Percentiles rank a stretch among this genome's conserved stretches.
phyloP scores from a whole-genome alignment of 2,888 invertebrate genomes.

The Platerodrilus igneus region DNA sequence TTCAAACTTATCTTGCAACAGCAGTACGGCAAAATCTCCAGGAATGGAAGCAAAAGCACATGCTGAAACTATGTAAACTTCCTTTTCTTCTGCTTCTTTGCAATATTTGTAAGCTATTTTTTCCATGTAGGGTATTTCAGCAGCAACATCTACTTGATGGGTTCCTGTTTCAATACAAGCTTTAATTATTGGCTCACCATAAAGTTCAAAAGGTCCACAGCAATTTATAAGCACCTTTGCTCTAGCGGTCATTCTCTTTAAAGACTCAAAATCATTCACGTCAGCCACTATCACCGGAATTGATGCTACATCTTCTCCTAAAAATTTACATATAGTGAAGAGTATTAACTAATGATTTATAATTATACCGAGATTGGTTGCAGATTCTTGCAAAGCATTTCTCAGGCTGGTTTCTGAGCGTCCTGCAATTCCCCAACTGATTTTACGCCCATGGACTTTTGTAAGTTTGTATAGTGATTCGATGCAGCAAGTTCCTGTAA shows the following conservation, averaged over 20 bases:
- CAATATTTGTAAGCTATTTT: constrained; percentile 68
- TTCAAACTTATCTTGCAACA: constrained; percentile 69
- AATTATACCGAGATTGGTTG: no score
- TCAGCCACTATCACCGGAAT: constrained; percentile 75
- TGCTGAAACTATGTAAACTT: constrained; percentile 80
- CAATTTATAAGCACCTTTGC: constrained; percentile 83
- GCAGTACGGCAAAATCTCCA: constrained; percentile 79
- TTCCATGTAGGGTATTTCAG: constrained; percentile 69
- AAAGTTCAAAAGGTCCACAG: constrained; percentile 85
- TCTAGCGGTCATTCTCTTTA: constrained; percentile 75
- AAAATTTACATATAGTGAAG: no score
- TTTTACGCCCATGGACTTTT: no score
- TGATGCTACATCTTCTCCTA: constrained; percentile 58
- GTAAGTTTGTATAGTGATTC: no score
- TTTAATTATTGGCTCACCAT: constrained; percentile 84
- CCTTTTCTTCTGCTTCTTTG: constrained; percentile 66
- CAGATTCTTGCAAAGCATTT: no score
- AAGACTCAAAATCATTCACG: constrained; percentile 64
- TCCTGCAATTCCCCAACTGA: no score
- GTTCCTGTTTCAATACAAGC: constrained; percentile 74
- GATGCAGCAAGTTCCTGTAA: no score
- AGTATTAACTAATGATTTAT: no score
- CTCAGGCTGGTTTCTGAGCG: no score
- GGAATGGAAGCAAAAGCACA: constrained; percentile 94
- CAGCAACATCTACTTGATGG: constrained; percentile 89